Percentiles rank a stretch among this genome's conserved stretches.
Evolutionary conservation across 2,113 vertebrate species (phyloP).

Genomic region (Benitochromis conjunctus): DNA sequence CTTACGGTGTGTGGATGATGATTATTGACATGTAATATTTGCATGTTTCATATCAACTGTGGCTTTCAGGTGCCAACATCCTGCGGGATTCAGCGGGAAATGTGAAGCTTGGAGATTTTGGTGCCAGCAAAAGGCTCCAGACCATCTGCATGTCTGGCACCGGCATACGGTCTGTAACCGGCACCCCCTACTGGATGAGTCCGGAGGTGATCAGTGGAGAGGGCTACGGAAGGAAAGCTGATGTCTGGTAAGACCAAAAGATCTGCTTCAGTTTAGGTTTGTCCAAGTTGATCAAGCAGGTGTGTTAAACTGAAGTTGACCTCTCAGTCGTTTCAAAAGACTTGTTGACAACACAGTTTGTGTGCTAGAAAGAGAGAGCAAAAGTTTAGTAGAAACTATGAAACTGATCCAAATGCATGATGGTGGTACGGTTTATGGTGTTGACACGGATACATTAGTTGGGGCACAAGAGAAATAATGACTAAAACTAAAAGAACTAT

Average conservation of each 20-base stretch:
- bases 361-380: neutral
- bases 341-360: neutral
- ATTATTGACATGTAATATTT: neutral
- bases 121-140: constrained; percentile 93
- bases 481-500: neutral
- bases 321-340: neutral
- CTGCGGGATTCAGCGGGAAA: constrained; percentile 92
- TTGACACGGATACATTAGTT: neutral
- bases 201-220: constrained; percentile 97
- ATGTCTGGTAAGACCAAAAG: constrained; percentile 82
- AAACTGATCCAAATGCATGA: neutral
- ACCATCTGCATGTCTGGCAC: constrained; percentile 96
- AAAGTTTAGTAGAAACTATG: neutral
- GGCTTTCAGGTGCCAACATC: constrained; percentile 87
- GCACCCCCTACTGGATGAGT: constrained; percentile 98
- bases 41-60: neutral
- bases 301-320: neutral
- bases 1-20: neutral
- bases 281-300: neutral
- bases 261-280: neutral
- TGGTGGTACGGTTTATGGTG: accelerated
- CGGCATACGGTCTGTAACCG: constrained; percentile 89
- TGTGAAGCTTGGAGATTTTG: constrained; percentile 95
- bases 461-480: neutral
- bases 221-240: constrained; percentile 91